Conservation (phyloP, 2,113 vertebrate genomes). For the Archilochus colubris region DNA sequence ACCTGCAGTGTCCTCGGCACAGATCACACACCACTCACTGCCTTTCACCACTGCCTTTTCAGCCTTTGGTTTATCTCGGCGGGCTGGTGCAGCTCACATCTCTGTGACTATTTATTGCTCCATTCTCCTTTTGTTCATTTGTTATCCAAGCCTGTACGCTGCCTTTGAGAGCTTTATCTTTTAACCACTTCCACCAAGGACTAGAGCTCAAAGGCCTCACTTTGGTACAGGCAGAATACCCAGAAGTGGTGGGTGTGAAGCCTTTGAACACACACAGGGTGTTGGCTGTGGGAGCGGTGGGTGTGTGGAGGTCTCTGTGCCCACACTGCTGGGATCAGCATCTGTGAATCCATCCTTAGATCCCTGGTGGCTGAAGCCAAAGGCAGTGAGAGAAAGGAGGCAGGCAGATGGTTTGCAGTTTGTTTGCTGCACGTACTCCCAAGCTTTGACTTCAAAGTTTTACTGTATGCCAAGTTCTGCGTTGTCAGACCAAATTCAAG, state of each 20-base stretch:
- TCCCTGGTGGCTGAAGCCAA: fast-evolving
- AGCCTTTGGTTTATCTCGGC: fast-evolving
- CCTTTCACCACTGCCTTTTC: fast-evolving
- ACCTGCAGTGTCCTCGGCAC: fast-evolving
- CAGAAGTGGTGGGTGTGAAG: not conserved
- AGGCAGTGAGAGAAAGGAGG: fast-evolving
- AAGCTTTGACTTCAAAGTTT: not conserved
- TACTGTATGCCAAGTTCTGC: not conserved
- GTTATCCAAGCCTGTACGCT: not conserved
- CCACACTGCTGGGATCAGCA: too few relatives aligned
- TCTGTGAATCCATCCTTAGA: not conserved
- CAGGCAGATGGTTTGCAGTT: not conserved
- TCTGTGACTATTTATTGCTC: not conserved
- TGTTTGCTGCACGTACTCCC: not conserved
- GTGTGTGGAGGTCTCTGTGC: not conserved
- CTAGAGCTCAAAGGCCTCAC: conserved; percentile 1
- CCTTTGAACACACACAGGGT: not conserved
- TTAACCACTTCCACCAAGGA: not conserved
- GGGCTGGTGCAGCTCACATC: not conserved
- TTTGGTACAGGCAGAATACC: not conserved
- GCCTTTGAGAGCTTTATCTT: not conserved
- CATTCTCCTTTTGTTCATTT: not conserved
- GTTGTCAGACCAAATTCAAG: not conserved
- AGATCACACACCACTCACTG: fast-evolving
- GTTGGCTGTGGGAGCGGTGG: not conserved